phyloP scores from a whole-genome alignment of 2,113 vertebrate species.

The Hassar affinis region DNA sequence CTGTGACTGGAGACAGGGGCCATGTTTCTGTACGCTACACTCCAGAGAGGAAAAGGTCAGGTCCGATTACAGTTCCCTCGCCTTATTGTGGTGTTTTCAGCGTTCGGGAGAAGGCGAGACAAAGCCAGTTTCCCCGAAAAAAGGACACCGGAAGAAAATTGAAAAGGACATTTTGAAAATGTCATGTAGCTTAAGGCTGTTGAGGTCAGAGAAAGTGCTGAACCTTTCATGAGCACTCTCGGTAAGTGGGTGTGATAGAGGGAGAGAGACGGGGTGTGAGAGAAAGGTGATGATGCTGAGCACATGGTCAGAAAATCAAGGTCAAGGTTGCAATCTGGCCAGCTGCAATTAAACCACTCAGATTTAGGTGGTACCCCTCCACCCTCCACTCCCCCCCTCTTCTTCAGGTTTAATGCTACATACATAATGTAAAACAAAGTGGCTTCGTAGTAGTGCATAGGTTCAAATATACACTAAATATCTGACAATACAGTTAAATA shows the following conservation, averaged over 20 bases:
- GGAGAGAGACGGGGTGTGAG: constrained; percentile 29
- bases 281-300: constrained; percentile 43
- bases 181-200: constrained; percentile 55
- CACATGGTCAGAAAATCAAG: constrained; percentile 40
- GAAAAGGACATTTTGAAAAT: constrained; percentile 54
- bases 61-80: constrained; percentile 38
- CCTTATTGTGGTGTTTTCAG: constrained; percentile 41
- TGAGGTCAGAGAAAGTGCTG: constrained; percentile 42
- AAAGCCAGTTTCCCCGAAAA: constrained; percentile 29
- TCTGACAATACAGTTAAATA: not conserved
- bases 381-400: too few relatives aligned
- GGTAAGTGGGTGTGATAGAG: constrained; percentile 26
- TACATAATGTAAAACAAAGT: not conserved
- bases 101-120: constrained; percentile 33
- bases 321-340: constrained; percentile 27
- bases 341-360: too few relatives aligned
- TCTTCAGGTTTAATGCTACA: too few relatives aligned
- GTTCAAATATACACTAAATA: not conserved
- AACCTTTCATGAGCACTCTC: constrained; percentile 43
- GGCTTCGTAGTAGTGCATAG: not conserved
- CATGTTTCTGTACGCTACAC: constrained; percentile 41
- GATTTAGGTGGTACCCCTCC: not conserved
- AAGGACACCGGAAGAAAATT: constrained; percentile 43
- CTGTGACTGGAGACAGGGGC: constrained; percentile 30
- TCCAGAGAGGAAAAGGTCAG: constrained; percentile 50